These are phyloP conservation scores for Harpalus rubripes DNA, from an alignment of 2,888 invertebrate genomes.

Conservation along the genomic window DNA sequence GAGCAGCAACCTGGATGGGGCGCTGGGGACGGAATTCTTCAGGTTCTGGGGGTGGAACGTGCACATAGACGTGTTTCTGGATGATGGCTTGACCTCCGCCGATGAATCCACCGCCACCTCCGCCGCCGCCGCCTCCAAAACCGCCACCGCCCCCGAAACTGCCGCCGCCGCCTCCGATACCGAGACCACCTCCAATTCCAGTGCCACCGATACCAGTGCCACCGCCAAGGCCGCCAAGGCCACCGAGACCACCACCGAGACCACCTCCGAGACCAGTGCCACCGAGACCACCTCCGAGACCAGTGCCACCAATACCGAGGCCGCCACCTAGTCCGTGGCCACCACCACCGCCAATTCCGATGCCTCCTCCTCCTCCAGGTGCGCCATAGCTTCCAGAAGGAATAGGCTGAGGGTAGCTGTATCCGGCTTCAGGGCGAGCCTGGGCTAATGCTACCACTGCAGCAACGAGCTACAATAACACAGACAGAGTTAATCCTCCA, in stretches of 20 bases:
- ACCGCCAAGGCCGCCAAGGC: constrained; percentile 68
- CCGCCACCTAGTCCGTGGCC: constrained; percentile 72
- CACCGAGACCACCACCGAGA: constrained; percentile 67
- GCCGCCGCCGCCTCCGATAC: constrained; percentile 69
- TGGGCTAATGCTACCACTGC: constrained; percentile 79
- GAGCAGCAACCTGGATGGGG: constrained; percentile 83
- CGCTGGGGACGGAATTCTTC: constrained; percentile 82
- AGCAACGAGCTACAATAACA: constrained; percentile 72
- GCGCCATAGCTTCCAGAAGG: constrained; percentile 73
- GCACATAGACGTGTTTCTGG: constrained; percentile 92
- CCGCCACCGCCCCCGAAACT: constrained; percentile 72
- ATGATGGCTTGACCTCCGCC: constrained; percentile 81
- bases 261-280: constrained; percentile 70
- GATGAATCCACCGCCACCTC: constrained; percentile 69
- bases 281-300: constrained; percentile 67
- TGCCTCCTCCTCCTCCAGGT: constrained; percentile 71
- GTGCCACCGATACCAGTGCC: constrained; percentile 70
- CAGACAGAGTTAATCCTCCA: constrained; percentile 32
- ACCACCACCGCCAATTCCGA: constrained; percentile 71
- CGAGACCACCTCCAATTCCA: constrained; percentile 66
- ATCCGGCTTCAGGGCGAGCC: constrained; percentile 82
- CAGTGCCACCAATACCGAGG: constrained; percentile 69
- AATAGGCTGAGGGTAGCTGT: constrained; percentile 77
- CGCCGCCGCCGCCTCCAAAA: constrained; percentile 71
- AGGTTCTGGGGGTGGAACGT: constrained; percentile 92